phyloP scores from a whole-genome alignment of 2,113 vertebrate genomes.

The Haemorhous mexicanus region DNA sequence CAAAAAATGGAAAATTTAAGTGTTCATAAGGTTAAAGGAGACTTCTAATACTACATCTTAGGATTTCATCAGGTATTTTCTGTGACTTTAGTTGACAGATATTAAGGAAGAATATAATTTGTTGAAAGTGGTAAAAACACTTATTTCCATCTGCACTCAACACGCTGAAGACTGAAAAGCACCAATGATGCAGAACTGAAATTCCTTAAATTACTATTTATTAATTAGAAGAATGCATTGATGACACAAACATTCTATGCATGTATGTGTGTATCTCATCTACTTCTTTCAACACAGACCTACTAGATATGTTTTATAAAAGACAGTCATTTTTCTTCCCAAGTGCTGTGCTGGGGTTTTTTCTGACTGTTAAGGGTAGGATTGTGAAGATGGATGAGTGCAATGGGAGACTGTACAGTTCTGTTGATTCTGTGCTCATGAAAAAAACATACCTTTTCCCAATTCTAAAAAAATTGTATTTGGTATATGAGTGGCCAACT shows the following conservation, averaged over 20 bases:
- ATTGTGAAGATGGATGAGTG: background rate
- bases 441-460: background rate
- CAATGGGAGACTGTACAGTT: background rate
- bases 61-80: background rate
- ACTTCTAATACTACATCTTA: background rate
- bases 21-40: background rate
- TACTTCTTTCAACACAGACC: background rate
- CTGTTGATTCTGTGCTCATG: background rate
- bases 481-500: background rate
- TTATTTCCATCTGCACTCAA: background rate
- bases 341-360: background rate
- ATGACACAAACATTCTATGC: background rate
- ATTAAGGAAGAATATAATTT: background rate
- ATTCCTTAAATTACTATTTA: background rate
- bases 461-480: background rate
- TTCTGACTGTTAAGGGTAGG: background rate
- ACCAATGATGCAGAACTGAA: background rate
- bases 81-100: background rate
- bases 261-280: background rate
- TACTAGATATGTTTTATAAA: background rate
- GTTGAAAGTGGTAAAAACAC: background rate
- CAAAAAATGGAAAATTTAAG: background rate
- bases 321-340: background rate
- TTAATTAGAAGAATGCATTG: background rate
- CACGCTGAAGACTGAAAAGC: background rate